Evolutionary conservation across 1,140 invertebrate genomes (phyloP).

Genomic region (Orussus abietinus): DNA sequence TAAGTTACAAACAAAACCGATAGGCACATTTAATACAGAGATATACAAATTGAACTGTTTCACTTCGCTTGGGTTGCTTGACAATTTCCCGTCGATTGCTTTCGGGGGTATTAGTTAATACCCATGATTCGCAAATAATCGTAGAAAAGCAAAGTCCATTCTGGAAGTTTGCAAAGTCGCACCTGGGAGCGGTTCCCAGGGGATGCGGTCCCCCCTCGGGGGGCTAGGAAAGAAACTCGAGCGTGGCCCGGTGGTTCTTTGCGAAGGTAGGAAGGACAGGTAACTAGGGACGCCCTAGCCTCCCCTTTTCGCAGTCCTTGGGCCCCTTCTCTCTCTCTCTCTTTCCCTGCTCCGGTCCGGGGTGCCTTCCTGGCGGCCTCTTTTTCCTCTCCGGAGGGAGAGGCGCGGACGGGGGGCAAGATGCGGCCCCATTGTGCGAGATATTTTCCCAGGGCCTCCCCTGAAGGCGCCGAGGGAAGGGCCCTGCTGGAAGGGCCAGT

Average conservation of each 20-base stretch:
- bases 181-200: slow-evolving; percentile 39
- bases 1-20: no score
- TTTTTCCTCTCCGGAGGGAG: background rate
- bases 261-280: slow-evolving; percentile 19
- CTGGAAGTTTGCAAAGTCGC: no score
- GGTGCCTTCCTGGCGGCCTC: slow-evolving; percentile 8
- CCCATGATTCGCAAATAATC: no score
- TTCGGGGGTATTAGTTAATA: no score
- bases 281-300: slow-evolving; percentile 20
- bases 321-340: no score
- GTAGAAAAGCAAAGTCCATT: no score
- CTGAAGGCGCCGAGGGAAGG: slow-evolving; percentile 21
- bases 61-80: no score
- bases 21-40: no score
- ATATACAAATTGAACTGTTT: no score
- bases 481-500: slow-evolving; percentile 1
- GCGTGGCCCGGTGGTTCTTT: slow-evolving; percentile 5
- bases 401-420: slow-evolving; percentile 3
- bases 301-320: slow-evolving; percentile 14
- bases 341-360: slow-evolving; percentile 6
- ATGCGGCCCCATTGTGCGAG: slow-evolving; percentile 28
- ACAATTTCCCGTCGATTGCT: no score
- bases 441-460: slow-evolving; percentile 43
- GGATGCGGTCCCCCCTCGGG: slow-evolving; percentile 19
- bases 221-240: background rate